Evolutionary conservation across 2,113 vertebrate species (phyloP), one percentile per base, ranked within the genome.

Genomic region (Coregonus clupeaformis): DNA sequence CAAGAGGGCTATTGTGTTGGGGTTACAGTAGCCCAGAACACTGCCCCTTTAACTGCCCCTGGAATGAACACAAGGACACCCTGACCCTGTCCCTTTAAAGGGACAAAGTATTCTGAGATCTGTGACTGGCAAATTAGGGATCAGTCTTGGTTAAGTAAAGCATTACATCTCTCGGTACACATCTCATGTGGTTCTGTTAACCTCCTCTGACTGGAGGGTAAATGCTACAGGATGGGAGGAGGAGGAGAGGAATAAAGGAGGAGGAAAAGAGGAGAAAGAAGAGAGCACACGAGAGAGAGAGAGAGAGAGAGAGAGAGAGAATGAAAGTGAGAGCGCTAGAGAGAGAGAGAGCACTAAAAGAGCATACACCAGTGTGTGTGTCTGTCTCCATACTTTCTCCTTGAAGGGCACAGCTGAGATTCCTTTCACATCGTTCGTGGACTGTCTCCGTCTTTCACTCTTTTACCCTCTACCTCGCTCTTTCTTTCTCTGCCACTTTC

Each of bases 321-420:
- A 27, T 27, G 27, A 27, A 27, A 27, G 27, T 1, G 27, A 27
- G 27, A 27, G 27, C 1, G 27, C n/a, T 25, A 65, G 27, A 30
- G n/a, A 27, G 24, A 76, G 71, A 76, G 64, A 77, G 42, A 24
- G 67, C 75, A 1, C 5, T 1, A 2, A 18, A 18, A 5, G 5
- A 52, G 49, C 16, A 14, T 16, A 52, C 49, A 18, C 13, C 49
- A 18, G 16, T 16, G 49, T 63, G 32, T 36, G 70, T 30, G 66
- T 80, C 3, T 52, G 74, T 29, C 45, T 45, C 62, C 20, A 80
- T 74, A 65, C 49, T 75, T 90, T 42, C 36, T 12, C 36, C 11
- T 11, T 42, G 86, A 89, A 89, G 86, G 84, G 80, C 86, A 89
- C 77, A 79, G 84, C 76, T 78, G 74, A 84, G 80, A 88, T 36